Evolutionary conservation across 1,140 invertebrate species (phyloP).

Genomic region (Apis dorsata): DNA sequence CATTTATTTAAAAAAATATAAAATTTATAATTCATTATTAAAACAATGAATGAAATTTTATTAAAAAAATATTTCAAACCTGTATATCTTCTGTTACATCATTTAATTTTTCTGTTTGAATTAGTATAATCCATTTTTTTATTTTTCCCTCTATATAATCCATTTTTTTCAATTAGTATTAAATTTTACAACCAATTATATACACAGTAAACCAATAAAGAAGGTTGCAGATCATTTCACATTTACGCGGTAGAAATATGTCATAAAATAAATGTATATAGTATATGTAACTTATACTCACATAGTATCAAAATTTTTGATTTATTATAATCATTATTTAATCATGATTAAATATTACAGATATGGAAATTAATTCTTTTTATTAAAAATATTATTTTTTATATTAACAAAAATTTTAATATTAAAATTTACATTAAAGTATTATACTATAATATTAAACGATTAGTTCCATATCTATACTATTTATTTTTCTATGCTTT

Average conservation of each 20-base stretch:
- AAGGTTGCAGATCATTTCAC: constrained; percentile 22
- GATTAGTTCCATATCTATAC: neutral
- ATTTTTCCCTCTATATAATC: constrained; percentile 31
- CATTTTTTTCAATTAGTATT: constrained; percentile 34
- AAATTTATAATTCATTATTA: neutral
- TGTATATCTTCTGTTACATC: constrained; percentile 48
- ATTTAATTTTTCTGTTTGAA: constrained; percentile 47
- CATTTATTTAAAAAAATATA: neutral
- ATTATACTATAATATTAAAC: neutral
- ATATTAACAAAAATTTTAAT: neutral
- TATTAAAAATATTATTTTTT: neutral
- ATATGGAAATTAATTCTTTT: neutral
- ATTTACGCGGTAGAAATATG: constrained; percentile 27
- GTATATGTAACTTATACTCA: neutral
- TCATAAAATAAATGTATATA: neutral
- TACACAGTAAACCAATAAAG: neutral
- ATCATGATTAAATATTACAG: neutral
- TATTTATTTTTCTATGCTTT: neutral
- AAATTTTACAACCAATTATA: constrained; percentile 18
- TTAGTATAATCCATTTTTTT: constrained; percentile 54
- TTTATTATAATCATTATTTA: neutral
- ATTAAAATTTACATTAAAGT: neutral
- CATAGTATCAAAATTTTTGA: neutral
- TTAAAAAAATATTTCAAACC: constrained; percentile 36
- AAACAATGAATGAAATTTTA: neutral